Base-by-base conservation (phyloP, 2,888 invertebrate genomes). In the Globia sparganii region DNA sequence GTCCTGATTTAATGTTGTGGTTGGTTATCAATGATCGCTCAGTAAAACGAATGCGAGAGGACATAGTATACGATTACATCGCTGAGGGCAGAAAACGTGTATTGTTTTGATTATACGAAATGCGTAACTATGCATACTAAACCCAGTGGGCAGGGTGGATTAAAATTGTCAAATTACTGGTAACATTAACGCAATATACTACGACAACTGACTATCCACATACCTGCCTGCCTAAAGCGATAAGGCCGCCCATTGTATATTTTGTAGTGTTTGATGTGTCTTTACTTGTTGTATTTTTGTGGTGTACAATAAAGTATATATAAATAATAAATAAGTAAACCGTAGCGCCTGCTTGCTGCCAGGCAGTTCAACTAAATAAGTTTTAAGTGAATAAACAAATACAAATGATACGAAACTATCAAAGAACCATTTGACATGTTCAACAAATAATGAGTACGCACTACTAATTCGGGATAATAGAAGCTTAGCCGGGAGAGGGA, bases 11-110 rank as follows among this genome's bases (percentile, higher is more conserved):
- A 75, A 65, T 25, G 15, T 61, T 40, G 77, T 62, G 58, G 59
- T 28, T 69, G 59, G 58, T 64, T 64, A 56, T 68, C 31, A 85
- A 77, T 86, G 69, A 72, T 72, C 70, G 72, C 73, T 81, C 59
- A 62, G 53, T 74, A 46, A 74, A 83, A 74, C 77, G 77, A 58
- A 85, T 85, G 77, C 40, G 31, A 49, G 56, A 28, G 58, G 40
- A 46, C 70, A 71, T 70, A 82, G 71, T 69, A 58, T 68, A 71
- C 67, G 68, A 72, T 59, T 31, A 6, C 11, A 34, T 31, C 43
- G 15, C 49, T 40, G 75, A 46, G n/a, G 21, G 59, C 28, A 9
- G 18, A 28, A 49, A 43, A 2, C 4, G 28, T 59, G 4, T 34
- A n/a, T 40, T 40, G 40, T 40, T 53, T 25, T 28, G 31, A 4